These are phyloP conservation scores for Athrips mouffetella DNA, from an alignment of 2,888 invertebrate species.

Conservation along the genomic window DNA sequence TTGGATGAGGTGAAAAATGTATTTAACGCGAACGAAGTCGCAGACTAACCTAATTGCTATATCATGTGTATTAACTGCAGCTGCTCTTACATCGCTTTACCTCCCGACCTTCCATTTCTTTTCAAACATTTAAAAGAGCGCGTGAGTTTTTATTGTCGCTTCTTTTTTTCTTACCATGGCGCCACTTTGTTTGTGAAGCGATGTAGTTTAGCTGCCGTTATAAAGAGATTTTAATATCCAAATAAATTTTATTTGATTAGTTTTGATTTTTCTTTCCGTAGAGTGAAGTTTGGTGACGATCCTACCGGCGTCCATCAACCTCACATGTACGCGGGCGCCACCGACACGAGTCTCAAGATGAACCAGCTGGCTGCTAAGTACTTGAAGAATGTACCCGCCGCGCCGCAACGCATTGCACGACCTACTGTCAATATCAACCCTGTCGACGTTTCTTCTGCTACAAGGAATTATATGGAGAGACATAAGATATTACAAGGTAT, in stretches of 20 bases:
- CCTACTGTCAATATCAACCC: slow-evolving; percentile 38
- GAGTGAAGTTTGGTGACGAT: slow-evolving; percentile 72
- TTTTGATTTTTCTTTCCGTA: slow-evolving; percentile 25
- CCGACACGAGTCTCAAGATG: slow-evolving; percentile 71
- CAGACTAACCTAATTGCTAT: no score
- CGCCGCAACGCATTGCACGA: slow-evolving; percentile 27
- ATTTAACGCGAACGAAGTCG: no score
- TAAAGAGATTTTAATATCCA: no score
- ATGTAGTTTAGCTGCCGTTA: no score
- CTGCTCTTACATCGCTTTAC: no score
- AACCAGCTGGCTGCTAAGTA: slow-evolving; percentile 72
- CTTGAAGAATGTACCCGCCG: slow-evolving; percentile 37
- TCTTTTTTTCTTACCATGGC: no score
- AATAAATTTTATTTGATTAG: no score
- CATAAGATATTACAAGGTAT: slow-evolving; percentile 80
- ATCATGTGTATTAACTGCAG: no score
- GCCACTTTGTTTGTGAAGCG: no score
- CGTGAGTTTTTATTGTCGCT: background rate
- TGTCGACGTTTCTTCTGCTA: slow-evolving; percentile 84
- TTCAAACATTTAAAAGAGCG: no score
- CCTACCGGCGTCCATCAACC: slow-evolving; percentile 48
- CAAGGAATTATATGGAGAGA: slow-evolving; percentile 83
- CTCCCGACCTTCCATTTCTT: no score
- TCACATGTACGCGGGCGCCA: slow-evolving; percentile 36
- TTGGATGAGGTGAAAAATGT: no score